Conservation (phyloP, 2,113 vertebrate species). For the Muntiacus muntjak region DNA sequence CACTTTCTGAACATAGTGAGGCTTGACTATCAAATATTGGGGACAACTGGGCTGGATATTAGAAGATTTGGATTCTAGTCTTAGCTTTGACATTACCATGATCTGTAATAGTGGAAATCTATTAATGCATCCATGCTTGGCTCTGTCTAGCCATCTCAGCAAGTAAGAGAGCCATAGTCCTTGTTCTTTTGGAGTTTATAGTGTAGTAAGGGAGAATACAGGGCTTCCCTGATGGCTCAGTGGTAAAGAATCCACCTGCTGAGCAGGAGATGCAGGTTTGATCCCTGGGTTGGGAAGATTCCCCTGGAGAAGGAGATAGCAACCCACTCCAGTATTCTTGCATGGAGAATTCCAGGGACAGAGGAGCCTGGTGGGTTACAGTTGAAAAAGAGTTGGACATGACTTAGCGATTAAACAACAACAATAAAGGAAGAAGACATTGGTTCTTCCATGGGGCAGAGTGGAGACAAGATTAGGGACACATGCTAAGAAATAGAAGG, state of each 20-base stretch:
- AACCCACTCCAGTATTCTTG: background rate
- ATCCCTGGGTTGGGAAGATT: background rate
- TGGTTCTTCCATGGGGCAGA: background rate
- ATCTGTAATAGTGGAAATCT: background rate
- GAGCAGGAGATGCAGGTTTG: background rate
- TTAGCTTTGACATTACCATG: background rate
- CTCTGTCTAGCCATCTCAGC: background rate
- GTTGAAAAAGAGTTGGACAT: background rate
- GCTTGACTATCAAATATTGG: background rate
- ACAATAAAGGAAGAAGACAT: background rate
- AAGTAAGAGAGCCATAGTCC: background rate
- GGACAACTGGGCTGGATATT: background rate
- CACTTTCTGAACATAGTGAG: background rate
- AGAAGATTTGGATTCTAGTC: background rate
- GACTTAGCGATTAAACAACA: background rate
- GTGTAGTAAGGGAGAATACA: background rate
- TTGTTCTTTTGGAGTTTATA: background rate
- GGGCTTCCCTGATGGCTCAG: background rate
- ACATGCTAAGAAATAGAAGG: background rate
- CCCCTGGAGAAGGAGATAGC: background rate
- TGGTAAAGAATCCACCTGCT: background rate
- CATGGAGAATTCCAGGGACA: background rate
- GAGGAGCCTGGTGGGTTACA: background rate
- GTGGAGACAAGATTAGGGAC: background rate
- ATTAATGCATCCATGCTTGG: rapidly evolving